Conservation (phyloP, 2,113 vertebrate species). For the Corythoichthys intestinalis region DNA sequence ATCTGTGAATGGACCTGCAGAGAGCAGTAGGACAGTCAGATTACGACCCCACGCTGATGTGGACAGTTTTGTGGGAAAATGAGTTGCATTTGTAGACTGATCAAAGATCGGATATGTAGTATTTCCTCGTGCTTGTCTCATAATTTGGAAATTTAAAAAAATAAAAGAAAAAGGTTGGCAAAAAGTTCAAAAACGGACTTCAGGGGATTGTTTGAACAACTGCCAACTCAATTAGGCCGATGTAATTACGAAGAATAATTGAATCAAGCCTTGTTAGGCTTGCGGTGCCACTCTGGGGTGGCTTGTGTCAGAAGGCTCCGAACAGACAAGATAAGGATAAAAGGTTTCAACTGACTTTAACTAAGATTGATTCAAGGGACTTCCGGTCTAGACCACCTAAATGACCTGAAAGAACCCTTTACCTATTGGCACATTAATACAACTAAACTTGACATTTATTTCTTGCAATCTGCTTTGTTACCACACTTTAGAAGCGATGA, state of each 20-base stretch:
- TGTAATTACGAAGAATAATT: slow-evolving; percentile 19
- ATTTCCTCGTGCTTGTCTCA: slow-evolving; percentile 2
- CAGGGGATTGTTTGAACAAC: slow-evolving; percentile 27
- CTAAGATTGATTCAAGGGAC: not conserved
- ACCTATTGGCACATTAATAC: not conserved
- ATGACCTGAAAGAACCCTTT: not conserved
- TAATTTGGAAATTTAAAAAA: not conserved
- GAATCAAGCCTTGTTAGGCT: slow-evolving; percentile 14
- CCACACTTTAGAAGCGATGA: not conserved
- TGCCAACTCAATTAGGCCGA: slow-evolving; percentile 28
- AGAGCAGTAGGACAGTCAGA: not conserved
- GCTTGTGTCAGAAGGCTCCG: not conserved
- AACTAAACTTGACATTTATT: not conserved
- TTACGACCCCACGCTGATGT: not conserved
- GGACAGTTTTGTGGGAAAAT: not conserved
- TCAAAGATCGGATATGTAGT: not conserved
- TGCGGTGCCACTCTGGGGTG: not conserved
- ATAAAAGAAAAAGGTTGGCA: not conserved
- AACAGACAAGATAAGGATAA: not conserved
- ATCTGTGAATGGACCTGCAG: slow-evolving; percentile 94
- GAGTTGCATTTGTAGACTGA: slow-evolving; percentile 4
- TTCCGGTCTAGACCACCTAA: not conserved
- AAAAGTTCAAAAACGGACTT: slow-evolving; percentile 12
- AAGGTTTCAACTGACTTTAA: not conserved
- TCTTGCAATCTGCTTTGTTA: not conserved